Conservation (phyloP, 2,888 invertebrate genomes). For the Himalopsyche anomala region DNA sequence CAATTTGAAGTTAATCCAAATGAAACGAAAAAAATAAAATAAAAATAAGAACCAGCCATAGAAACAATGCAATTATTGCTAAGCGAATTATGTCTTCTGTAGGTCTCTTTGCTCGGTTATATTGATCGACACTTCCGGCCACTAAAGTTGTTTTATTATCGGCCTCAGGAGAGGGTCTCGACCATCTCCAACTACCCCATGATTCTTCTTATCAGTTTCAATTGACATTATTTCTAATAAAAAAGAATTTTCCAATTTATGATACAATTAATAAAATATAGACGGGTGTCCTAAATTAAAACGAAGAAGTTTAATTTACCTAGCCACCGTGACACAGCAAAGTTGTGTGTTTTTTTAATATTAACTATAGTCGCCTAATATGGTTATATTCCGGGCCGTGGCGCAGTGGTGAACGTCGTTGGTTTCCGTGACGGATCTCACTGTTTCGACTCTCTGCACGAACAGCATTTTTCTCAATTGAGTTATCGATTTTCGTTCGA, state of each 20-base stretch:
- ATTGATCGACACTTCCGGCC: constrained; percentile 5
- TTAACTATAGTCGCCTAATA: too few relatives aligned
- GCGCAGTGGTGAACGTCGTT: too few relatives aligned
- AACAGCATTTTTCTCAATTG: too few relatives aligned
- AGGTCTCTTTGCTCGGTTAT: constrained; percentile 5
- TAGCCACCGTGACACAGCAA: too few relatives aligned
- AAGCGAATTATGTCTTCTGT: neutral
- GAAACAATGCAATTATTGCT: constrained; percentile 7
- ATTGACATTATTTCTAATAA: constrained; percentile 7
- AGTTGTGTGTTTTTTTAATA: too few relatives aligned
- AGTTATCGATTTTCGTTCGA: too few relatives aligned
- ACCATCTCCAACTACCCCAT: neutral
- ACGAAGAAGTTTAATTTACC: too few relatives aligned
- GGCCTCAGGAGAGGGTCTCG: neutral
- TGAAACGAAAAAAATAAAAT: neutral
- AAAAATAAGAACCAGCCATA: neutral
- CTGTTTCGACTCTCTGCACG: too few relatives aligned
- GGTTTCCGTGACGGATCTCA: too few relatives aligned
- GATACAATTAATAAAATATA: neutral
- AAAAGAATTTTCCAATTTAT: neutral
- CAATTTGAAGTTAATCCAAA: too few relatives aligned
- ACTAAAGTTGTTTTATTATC: constrained; percentile 24
- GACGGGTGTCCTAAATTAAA: too few relatives aligned
- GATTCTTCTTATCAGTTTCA: neutral
- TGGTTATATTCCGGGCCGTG: too few relatives aligned